Conservation (phyloP, 1,140 invertebrate species). For the Olivierus martensii region DNA sequence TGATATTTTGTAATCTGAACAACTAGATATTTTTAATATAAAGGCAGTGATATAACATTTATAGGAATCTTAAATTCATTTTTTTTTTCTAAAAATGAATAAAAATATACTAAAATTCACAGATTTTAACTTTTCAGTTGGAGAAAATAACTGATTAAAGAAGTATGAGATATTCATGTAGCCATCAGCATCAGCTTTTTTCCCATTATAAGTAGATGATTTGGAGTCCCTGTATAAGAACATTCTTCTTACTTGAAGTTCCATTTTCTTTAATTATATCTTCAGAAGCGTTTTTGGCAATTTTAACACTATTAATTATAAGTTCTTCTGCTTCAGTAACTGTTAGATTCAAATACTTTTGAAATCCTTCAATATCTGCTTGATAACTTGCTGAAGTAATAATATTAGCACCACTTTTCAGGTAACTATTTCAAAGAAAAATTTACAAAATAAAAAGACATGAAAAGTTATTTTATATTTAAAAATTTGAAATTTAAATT, state of each 20-base stretch:
- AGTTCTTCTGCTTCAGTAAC: constrained; percentile 46
- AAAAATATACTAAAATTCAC: no score
- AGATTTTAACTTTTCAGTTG: no score
- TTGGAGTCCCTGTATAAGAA: no score
- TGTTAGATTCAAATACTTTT: constrained; percentile 47
- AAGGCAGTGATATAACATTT: no score
- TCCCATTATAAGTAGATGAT: no score
- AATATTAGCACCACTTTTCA: constrained; percentile 62
- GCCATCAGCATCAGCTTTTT: no score
- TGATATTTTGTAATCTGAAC: no score
- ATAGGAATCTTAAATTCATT: no score
- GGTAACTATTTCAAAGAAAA: constrained; percentile 20
- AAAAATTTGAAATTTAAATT: not conserved
- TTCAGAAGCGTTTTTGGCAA: constrained; percentile 43
- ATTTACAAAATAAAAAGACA: constrained; percentile 18
- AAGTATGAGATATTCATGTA: no score
- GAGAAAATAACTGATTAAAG: no score
- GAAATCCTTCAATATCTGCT: constrained; percentile 61
- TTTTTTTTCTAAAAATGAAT: no score
- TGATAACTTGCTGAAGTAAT: constrained; percentile 81
- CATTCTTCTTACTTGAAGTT: constrained; percentile 7
- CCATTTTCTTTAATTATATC: constrained; percentile 6
- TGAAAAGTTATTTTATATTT: not conserved
- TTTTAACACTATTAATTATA: constrained; percentile 49
- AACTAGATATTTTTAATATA: no score